Evolutionary conservation across 2,797 vertebrate genomes (phyloP), one percentile per base, ranked within the genome.

Genomic region (Columba guinea): DNA sequence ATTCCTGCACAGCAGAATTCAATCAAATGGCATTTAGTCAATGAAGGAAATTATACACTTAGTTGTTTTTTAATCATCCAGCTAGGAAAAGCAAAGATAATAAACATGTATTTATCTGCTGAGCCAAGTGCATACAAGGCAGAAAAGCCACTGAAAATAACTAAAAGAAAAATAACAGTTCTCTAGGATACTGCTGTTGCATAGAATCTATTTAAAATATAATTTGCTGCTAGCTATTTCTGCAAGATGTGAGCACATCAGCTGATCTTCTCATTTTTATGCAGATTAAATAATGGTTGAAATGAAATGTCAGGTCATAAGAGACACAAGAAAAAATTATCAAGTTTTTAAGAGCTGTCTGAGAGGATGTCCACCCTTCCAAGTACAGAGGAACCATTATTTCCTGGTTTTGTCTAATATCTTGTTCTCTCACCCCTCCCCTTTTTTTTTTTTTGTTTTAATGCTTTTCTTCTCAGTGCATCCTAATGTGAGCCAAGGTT

Each of bases 401-500:
- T 68, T 58, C 53, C 48, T 16, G 26, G 21, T 53, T 46, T 93
- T 78, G 35, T 56, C 79, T 96, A 94, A 97, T 65, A 30, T 51
- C 53, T 37, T 85, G 59, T 81, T 84, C 46, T 93, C 84, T 90
- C 37, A 87, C 67, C 7, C 1, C 30, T 28, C 18, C 5, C 32
- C 67, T 39, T 39, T 39, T 39, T 39, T 39, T 69, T 37, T 92
- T 83, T 39, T 39, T 69, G 34, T 92, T 83, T 84, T 9, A 79
- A 88, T 97, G 22, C 20, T 96, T 97, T 67, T 97, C 93, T 96
- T 94, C 78, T 74, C 97, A 99, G 99, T 98, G 98, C 98, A 98
- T 98, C 98, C 98, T 97, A 99, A 98, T 6, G 98, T 98, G 98
- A 99, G 98, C 98, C 98, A 98, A 95, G 99, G 98, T 98, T 99